phyloP scores from a whole-genome alignment of 2,797 vertebrate species.

The Sebastes vulpes region DNA sequence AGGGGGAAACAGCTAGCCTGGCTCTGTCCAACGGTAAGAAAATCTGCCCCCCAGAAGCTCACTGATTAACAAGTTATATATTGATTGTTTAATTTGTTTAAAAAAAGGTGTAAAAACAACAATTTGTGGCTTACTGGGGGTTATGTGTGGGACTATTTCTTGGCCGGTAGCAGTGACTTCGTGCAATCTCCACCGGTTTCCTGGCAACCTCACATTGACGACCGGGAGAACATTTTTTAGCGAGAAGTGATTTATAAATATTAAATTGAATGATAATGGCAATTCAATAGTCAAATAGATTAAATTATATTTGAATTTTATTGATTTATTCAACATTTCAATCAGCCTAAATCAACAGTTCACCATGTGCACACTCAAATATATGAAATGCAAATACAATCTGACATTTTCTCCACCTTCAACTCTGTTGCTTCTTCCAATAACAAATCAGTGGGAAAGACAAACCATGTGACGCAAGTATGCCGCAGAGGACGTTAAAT shows the following conservation, averaged over 20 bases:
- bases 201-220: background rate
- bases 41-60: background rate
- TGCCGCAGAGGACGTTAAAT: slow-evolving; percentile 32
- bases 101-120: background rate
- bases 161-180: too few species aligned
- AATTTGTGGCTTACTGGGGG: background rate
- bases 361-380: slow-evolving; percentile 12
- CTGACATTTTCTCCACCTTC: slow-evolving; percentile 4
- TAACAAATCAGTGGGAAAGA: slow-evolving; percentile 20
- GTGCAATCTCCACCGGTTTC: background rate
- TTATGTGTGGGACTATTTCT: background rate
- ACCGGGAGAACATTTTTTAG: background rate
- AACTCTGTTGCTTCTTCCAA: background rate
- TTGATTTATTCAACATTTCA: slow-evolving; percentile 43
- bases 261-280: slow-evolving; percentile 33
- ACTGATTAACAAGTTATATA: background rate
- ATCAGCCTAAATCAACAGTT: slow-evolving; percentile 21
- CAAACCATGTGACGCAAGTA: slow-evolving; percentile 14
- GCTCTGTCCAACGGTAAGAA: background rate
- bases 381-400: slow-evolving; percentile 26
- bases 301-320: background rate
- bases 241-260: slow-evolving; percentile 30
- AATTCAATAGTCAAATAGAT: slow-evolving; percentile 20
- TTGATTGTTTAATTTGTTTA: background rate
- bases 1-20: background rate